Conservation (phyloP, 2,113 vertebrate genomes). For the Azemiops feae region DNA sequence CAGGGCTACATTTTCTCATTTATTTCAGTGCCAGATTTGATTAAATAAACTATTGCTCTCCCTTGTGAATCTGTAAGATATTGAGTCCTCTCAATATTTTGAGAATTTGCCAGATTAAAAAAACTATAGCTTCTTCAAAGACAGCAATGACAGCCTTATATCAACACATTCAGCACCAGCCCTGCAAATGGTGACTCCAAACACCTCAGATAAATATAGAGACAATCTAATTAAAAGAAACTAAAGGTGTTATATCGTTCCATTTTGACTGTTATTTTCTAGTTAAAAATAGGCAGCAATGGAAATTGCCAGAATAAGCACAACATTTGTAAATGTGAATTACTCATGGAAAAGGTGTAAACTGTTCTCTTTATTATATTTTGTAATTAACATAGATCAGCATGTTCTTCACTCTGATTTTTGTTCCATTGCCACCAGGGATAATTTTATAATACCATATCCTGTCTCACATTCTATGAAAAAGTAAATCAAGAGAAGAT, state of each 20-base stretch:
- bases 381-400: conserved; percentile 1
- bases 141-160: conserved; percentile 14
- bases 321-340: conserved; percentile 5
- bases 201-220: conserved; percentile 19
- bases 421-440: not conserved
- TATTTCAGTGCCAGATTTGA: conserved; percentile 23
- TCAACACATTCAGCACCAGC: conserved; percentile 26
- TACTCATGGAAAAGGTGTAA: not conserved
- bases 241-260: conserved; percentile 5
- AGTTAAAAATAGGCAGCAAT: not conserved
- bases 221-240: conserved; percentile 1
- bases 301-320: not conserved
- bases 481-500: not conserved
- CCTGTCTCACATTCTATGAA: conserved; percentile 1
- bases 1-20: not conserved
- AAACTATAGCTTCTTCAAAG: conserved; percentile 12
- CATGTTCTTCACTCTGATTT: not conserved
- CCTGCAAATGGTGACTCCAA: not conserved
- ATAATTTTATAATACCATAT: not conserved
- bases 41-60: conserved; percentile 19
- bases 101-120: conserved; percentile 16
- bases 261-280: conserved; percentile 7
- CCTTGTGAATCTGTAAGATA: not conserved
- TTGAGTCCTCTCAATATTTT: conserved; percentile 4
- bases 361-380: not conserved